A percentile compares a stretch with the other conserved stretches of the same genome.
phyloP scores from a whole-genome alignment of 2,888 invertebrate genomes.

The Sarcophaga carnaria region DNA sequence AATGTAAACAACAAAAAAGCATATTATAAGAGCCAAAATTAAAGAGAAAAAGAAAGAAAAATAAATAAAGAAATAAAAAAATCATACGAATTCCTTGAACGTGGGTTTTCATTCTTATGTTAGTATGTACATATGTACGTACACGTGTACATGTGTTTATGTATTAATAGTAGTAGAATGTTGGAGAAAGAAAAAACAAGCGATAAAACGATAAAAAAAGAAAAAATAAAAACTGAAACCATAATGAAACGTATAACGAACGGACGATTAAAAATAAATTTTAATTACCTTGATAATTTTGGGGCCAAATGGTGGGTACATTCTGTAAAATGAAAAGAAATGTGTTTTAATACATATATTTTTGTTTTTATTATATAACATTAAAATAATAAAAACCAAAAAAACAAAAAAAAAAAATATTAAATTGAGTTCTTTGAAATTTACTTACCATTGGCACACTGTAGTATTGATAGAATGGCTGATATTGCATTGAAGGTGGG shows the following conservation, averaged over 20 bases:
- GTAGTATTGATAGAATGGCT: conserved; percentile 83
- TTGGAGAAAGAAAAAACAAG: conserved; percentile 13
- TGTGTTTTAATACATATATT: background rate
- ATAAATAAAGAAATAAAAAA: conserved; percentile 22
- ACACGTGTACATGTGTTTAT: conserved; percentile 20
- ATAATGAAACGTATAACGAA: background rate
- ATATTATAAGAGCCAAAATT: background rate
- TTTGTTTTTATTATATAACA: background rate
- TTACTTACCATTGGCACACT: conserved; percentile 82
- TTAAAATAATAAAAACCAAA: background rate
- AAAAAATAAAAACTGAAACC: conserved; percentile 2
- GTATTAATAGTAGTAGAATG: conserved; percentile 13
- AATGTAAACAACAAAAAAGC: conserved; percentile 8
- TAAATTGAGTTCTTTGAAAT: background rate
- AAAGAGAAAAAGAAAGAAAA: background rate
- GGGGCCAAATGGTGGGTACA: conserved; percentile 83
- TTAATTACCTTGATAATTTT: conserved; percentile 82
- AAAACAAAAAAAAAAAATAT: background rate
- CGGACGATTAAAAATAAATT: conserved; percentile 32
- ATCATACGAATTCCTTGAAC: conserved; percentile 22
- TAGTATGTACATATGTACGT: conserved; percentile 2
- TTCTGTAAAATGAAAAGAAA: conserved; percentile 76
- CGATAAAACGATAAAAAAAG: background rate
- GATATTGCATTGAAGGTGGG: conserved; percentile 83
- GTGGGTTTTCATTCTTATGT: background rate